Evolutionary conservation across 2,888 invertebrate genomes (phyloP).

Genomic region (Caenorhabditis uteleia): DNA sequence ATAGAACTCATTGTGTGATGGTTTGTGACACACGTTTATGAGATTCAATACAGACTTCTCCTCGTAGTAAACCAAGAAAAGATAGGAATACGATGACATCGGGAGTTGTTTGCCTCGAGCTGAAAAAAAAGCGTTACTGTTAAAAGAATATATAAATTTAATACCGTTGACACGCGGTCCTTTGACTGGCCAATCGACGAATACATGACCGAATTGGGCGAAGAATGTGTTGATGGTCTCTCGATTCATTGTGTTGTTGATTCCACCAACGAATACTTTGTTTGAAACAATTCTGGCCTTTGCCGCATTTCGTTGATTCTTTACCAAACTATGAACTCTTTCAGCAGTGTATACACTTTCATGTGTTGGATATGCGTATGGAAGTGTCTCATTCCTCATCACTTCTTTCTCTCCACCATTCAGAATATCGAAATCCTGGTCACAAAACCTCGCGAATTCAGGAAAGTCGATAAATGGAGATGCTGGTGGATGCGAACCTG

Average conservation of each 20-base stretch:
- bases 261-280: conserved; percentile 39
- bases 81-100: conserved; percentile 24
- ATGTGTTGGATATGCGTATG: too few relatives aligned
- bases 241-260: conserved; percentile 24
- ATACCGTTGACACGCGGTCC: conserved; percentile 1
- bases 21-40: conserved; percentile 13
- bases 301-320: conserved; percentile 8
- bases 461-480: neutral
- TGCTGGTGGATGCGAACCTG: conserved; percentile 3
- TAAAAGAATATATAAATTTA: neutral
- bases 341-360: conserved; percentile 25
- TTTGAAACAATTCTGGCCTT: conserved; percentile 19
- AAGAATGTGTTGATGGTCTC: conserved; percentile 20
- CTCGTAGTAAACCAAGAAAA: conserved; percentile 30
- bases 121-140: conserved; percentile 5
- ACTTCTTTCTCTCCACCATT: too few relatives aligned
- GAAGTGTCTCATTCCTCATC: too few relatives aligned
- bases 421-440: too few relatives aligned
- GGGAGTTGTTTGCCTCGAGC: conserved; percentile 1
- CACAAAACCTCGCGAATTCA: too few relatives aligned
- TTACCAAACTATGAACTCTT: conserved; percentile 23
- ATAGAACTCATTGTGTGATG: conserved; percentile 8
- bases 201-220: conserved; percentile 23
- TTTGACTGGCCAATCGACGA: conserved; percentile 38
- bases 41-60: conserved; percentile 28